A percentile compares a stretch with the other conserved stretches of the same genome.
Evolutionary conservation across 2,888 invertebrate species (phyloP).

Genomic region (Andrena marginata): DNA sequence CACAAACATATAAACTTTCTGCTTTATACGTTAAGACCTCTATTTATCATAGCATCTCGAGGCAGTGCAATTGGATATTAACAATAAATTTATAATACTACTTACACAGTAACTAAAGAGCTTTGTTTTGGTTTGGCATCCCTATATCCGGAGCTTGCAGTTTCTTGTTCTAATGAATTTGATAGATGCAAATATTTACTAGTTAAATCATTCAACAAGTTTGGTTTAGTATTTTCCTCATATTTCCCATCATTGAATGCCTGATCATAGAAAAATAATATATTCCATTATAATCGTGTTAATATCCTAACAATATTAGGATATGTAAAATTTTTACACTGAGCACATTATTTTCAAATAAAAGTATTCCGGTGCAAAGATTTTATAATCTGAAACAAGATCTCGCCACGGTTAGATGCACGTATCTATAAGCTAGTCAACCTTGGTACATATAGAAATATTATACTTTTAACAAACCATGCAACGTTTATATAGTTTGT

Average conservation of each 20-base stretch:
- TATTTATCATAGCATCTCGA: neutral
- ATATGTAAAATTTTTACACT: neutral
- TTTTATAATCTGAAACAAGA: neutral
- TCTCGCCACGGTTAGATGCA: neutral
- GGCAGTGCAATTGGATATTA: neutral
- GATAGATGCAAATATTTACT: conserved; percentile 30
- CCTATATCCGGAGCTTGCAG: conserved; percentile 24
- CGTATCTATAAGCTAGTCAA: conserved; percentile 1
- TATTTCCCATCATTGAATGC: conserved; percentile 54
- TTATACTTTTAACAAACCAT: conserved; percentile 13
- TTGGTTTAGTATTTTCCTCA: conserved; percentile 31
- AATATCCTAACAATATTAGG: neutral
- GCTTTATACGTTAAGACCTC: neutral
- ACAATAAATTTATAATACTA: conserved; percentile 54
- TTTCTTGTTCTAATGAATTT: conserved; percentile 41
- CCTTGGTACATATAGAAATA: conserved; percentile 25
- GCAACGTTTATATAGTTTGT: conserved; percentile 40
- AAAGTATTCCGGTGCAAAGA: neutral
- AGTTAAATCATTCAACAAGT: conserved; percentile 37
- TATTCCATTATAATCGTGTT: neutral
- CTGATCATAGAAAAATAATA: conserved; percentile 38
- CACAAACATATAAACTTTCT: too few relatives aligned
- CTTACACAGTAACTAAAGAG: conserved; percentile 87
- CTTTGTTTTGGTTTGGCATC: conserved; percentile 83
- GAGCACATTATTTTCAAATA: neutral